phyloP scores from a whole-genome alignment of 92 coral and sea anemone species.

The Bergia sp. region DNA sequence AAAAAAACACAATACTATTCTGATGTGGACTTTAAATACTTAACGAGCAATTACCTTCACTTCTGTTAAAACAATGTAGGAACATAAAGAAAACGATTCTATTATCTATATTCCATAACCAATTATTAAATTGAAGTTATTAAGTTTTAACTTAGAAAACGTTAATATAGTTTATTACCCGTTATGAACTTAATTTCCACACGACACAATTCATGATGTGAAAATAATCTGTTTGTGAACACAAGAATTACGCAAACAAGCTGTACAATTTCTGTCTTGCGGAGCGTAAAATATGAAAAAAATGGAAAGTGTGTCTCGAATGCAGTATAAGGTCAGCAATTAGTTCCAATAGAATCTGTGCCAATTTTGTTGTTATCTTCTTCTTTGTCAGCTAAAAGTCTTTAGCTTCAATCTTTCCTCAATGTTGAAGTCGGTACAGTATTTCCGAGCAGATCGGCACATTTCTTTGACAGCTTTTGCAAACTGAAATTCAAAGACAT shows the following conservation, averaged over 20 bases:
- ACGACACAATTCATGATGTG: not conserved
- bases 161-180: not conserved
- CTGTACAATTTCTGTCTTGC: not conserved
- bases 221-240: not conserved
- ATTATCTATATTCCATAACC: not conserved
- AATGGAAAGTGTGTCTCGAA: not conserved
- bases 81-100: no score
- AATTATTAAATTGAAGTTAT: not conserved
- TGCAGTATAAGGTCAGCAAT: not conserved
- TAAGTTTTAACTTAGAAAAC: not conserved
- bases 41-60: not conserved
- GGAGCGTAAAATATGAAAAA: not conserved
- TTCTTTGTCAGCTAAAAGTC: not conserved
- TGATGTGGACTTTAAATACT: not conserved
- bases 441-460: not conserved
- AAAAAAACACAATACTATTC: no score
- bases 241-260: not conserved
- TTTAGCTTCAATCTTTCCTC: not conserved
- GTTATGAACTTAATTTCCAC: no score
- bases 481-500: conserved; percentile 1
- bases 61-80: not conserved
- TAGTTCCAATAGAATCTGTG: not conserved
- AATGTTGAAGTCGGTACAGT: not conserved
- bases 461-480: not conserved
- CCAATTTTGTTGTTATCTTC: not conserved